Evolutionary conservation across 2,113 vertebrate genomes (phyloP), one percentile per base, ranked within the genome.

Genomic region (Laticauda laticaudata): DNA sequence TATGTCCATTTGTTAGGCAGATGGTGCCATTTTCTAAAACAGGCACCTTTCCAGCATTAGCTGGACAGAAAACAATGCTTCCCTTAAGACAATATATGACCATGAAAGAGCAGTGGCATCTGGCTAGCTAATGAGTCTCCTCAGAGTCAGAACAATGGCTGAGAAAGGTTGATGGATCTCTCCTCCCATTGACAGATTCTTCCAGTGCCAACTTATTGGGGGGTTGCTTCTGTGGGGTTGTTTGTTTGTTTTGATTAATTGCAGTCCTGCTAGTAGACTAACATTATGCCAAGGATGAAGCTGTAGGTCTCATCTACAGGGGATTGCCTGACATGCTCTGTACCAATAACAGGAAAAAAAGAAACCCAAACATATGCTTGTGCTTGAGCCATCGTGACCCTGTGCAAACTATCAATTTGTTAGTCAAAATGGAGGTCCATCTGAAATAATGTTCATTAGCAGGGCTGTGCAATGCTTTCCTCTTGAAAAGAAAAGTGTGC

Each of bases 261-360:
- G 86, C 92, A 43, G 89, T 95, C 94, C 95, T 92, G 88, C 95
- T 87, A 34, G 7, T 54, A 29, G 34, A 53, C 54, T 86, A 26
- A 4, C 51, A 39, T 14, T 12, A 15, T 23, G 20, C 21, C 12
- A 54, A 3, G 69, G 21, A 26, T 8, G 29, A 56, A 86, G 53
- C n/a, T 56, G 53, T 56, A 54, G 3, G 23, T 45, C 53, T 48
- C 0, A 88, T 0, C 87, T 12, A 9, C 51, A 39, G 23, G 3
- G 43, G 86, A 51, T 48, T 0, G 75, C 94, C 6, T 75, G 93
- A 90, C 24, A 26, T 53, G 88, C 54, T 87, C 5, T 0, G 90
- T 24, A 89, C 64, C 26, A 89, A 53, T 23, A 9, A 51, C 12
- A 92, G 90, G 93, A 43, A 61, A 34, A 48, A 81, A 81, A 2